Evolutionary conservation across 2,888 invertebrate species (phyloP).

Genomic region (Ophraella communa): DNA sequence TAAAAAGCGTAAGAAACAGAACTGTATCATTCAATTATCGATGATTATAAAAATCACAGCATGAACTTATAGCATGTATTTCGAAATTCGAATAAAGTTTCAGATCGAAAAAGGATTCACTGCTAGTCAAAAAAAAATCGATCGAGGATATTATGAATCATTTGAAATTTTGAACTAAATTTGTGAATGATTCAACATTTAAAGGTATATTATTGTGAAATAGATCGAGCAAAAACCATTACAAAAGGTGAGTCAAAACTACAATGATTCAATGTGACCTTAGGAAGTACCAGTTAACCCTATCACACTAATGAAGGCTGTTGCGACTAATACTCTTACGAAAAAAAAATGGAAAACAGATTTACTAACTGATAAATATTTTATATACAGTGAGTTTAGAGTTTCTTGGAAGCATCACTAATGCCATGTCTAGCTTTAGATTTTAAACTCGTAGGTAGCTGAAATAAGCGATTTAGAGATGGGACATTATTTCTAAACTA

Average conservation of each 20-base stretch:
- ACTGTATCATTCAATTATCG: no score
- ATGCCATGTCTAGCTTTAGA: constrained; percentile 9
- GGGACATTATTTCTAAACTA: no score
- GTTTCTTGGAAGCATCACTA: constrained; percentile 12
- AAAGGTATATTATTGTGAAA: neutral
- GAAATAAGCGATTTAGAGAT: neutral
- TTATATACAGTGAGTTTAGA: constrained; percentile 4
- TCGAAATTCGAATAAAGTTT: no score
- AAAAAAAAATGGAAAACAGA: constrained; percentile 7
- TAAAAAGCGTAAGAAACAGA: no score
- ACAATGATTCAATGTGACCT: constrained; percentile 13
- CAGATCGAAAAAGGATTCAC: no score
- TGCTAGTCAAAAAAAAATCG: neutral
- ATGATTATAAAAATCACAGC: no score
- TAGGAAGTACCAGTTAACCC: constrained; percentile 11
- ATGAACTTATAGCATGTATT: neutral
- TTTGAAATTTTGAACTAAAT: neutral
- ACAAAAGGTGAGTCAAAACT: constrained; percentile 4
- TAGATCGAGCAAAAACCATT: neutral
- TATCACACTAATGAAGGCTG: constrained; percentile 3
- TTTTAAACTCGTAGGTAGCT: neutral
- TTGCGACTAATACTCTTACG: neutral
- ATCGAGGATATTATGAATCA: neutral
- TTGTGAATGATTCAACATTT: neutral
- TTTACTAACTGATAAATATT: constrained; percentile 7